Evolutionary conservation across 2,888 invertebrate genomes (phyloP), one percentile per base, ranked within the genome.

Genomic region (Automeris io): DNA sequence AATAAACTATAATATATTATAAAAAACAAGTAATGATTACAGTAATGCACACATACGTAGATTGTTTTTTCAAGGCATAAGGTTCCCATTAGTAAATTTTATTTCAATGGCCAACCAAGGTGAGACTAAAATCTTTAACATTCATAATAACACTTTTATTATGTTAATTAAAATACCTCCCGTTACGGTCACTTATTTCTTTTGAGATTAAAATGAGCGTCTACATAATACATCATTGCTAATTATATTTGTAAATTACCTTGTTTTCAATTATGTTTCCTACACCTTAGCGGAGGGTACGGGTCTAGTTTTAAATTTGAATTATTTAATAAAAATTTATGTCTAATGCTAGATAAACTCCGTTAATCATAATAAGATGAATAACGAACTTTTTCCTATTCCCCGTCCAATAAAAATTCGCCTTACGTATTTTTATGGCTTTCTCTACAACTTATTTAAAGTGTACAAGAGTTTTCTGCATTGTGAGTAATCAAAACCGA

Each of bases 61-160:
- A 22, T 21, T 9, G n/a, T 16, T 18, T 18, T 31, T 31, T 31
- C 18, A 31, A 31, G 7, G 13, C 21, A 31, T 18, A 9, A 37
- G 22, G 22, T 23, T 37, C 23, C 21, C 23, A 18, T 24, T 41
- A 8, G 31, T 12, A 19, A 39, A 23, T 39, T 48, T 50, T 46
- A 39, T 46, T 42, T 50, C 39, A 41, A 43, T 35, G 43, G 43
- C 39, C 61, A 64, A 63, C 39, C 61, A 64, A 63, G 61, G 59
- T 54, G 44, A 39, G 22, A 19, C 26, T 29, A 13, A 21, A 19
- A 34, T 34, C 21, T 16, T 34, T 39, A 34, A 29, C 26, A 32
- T 32, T 37, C 32, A 18, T 37, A n/a, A n/a, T n/a, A 54, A 46
- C 49, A 54, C 42, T 53, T 49, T 54, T 52, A 47, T 55, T 57